Evolutionary conservation across 2,888 invertebrate species (phyloP).

Genomic region (Philonicus albiceps): DNA sequence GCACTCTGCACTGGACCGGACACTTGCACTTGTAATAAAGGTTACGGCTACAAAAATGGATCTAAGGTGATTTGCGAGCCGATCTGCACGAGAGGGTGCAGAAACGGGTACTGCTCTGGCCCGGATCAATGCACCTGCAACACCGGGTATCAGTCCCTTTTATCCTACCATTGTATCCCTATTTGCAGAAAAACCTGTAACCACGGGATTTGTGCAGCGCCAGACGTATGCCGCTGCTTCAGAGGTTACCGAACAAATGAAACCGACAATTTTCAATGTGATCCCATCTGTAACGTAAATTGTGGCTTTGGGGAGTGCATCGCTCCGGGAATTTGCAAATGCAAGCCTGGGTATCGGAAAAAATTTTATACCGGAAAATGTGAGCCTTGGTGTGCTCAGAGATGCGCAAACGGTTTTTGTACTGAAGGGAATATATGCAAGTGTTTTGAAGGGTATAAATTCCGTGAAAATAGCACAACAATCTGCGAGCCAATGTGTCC

Average conservation of each 20-base stretch:
- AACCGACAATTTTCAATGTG: not conserved
- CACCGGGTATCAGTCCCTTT: constrained; percentile 34
- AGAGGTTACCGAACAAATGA: constrained; percentile 56
- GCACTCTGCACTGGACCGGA: constrained; percentile 59
- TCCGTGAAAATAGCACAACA: constrained; percentile 59
- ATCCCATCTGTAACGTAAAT: not conserved
- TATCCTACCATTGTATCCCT: constrained; percentile 55
- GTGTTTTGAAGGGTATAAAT: constrained; percentile 49
- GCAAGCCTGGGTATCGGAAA: constrained; percentile 52
- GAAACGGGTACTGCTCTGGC: constrained; percentile 63
- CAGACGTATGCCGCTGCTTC: constrained; percentile 64
- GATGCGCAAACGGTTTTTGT: constrained; percentile 60
- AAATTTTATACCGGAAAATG: constrained; percentile 57
- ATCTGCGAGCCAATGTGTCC: constrained; percentile 71
- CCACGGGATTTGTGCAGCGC: constrained; percentile 58
- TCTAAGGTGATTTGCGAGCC: constrained; percentile 65
- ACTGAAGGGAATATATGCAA: constrained; percentile 57
- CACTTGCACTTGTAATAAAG: constrained; percentile 60
- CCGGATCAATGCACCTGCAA: constrained; percentile 66
- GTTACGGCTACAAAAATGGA: constrained; percentile 56
- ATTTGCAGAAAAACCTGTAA: constrained; percentile 55
- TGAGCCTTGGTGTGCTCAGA: constrained; percentile 54
- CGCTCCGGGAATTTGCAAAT: constrained; percentile 55
- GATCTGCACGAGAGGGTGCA: constrained; percentile 61
- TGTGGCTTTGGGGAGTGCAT: constrained; percentile 51